Conservation (phyloP, 2,797 vertebrate genomes). For the Ctenopoma kingsleyae region DNA sequence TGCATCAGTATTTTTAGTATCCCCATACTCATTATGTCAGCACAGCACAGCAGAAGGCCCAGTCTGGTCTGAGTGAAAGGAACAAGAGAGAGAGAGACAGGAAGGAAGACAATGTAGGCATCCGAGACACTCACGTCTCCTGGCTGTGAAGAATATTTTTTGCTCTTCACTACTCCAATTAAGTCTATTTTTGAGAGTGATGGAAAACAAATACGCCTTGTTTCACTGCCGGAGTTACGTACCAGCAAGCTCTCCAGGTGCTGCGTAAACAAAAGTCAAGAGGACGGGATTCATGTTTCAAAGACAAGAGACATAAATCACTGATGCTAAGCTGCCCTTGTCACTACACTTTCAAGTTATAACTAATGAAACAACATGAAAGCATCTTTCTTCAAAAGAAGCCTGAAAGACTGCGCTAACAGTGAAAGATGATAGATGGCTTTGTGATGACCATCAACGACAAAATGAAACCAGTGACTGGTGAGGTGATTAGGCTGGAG, state of each 20-base stretch:
- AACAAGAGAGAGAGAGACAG: slow-evolving; percentile 22
- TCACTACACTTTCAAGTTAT: slow-evolving; percentile 46
- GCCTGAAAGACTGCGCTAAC: slow-evolving; percentile 25
- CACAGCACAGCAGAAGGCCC: slow-evolving; percentile 58
- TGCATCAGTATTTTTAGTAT: slow-evolving; percentile 82
- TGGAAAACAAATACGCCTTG: slow-evolving; percentile 40
- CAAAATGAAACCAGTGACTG: slow-evolving; percentile 42
- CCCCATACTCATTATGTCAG: slow-evolving; percentile 71
- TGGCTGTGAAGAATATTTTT: slow-evolving; percentile 41
- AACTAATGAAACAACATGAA: slow-evolving; percentile 64
- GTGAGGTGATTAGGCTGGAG: slow-evolving; percentile 55
- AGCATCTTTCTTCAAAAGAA: slow-evolving; percentile 57
- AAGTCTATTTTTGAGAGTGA: slow-evolving; percentile 35
- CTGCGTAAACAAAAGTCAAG: slow-evolving; percentile 30
- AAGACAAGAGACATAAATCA: slow-evolving; percentile 52
- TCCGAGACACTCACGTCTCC: slow-evolving; percentile 1
- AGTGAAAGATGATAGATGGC: slow-evolving; percentile 59
- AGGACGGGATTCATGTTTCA: slow-evolving; percentile 50
- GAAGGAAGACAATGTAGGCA: slow-evolving; percentile 46
- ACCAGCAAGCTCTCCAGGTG: slow-evolving; percentile 11
- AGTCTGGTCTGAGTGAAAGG: slow-evolving; percentile 41
- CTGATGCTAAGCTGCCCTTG: slow-evolving; percentile 17
- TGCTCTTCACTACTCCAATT: slow-evolving; percentile 32
- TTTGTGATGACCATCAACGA: slow-evolving; percentile 54
- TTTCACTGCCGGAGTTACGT: slow-evolving; percentile 6